Percentiles rank a stretch among this genome's conserved stretches.
These are phyloP conservation scores for Hippocampus guttulatus DNA, from an alignment of 2,113 vertebrate genomes.

Conservation along the genomic window DNA sequence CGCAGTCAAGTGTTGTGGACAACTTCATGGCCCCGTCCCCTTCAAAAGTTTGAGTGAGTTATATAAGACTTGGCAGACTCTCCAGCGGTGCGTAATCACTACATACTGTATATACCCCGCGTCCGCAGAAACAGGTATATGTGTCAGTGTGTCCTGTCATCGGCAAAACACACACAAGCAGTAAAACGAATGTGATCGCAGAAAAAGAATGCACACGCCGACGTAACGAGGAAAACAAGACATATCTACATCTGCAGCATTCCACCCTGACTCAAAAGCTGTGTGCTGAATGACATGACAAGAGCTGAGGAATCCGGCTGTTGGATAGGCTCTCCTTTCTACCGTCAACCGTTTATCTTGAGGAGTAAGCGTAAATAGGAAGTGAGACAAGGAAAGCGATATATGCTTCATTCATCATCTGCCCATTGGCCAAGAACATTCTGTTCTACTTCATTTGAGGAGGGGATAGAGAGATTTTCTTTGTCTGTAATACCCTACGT, in stretches of 20 bases:
- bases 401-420: slow-evolving; percentile 60
- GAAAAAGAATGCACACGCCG: slow-evolving; percentile 12
- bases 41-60: slow-evolving; percentile 24
- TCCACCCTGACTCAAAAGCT: slow-evolving; percentile 19
- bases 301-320: slow-evolving; percentile 47
- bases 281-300: slow-evolving; percentile 38
- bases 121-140: slow-evolving; percentile 2
- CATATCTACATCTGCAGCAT: slow-evolving; percentile 7
- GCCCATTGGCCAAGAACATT: slow-evolving; percentile 77
- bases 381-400: slow-evolving; percentile 22
- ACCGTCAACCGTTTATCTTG: slow-evolving; percentile 55
- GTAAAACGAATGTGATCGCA: background rate
- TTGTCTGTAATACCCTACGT: background rate
- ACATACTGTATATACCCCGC: background rate
- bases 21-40: slow-evolving; percentile 3
- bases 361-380: slow-evolving; percentile 29
- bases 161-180: background rate
- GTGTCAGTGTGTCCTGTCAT: slow-evolving; percentile 7
- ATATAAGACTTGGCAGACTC: slow-evolving; percentile 35
- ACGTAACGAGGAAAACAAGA: background rate
- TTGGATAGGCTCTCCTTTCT: slow-evolving; percentile 53
- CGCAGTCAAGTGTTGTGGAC: slow-evolving; percentile 12
- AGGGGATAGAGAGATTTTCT: slow-evolving; percentile 58
- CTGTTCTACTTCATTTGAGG: slow-evolving; percentile 77
- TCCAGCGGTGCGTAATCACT: slow-evolving; percentile 12